Evolutionary conservation across 2,888 invertebrate genomes (phyloP).

Genomic region (Oscheius sp.): DNA sequence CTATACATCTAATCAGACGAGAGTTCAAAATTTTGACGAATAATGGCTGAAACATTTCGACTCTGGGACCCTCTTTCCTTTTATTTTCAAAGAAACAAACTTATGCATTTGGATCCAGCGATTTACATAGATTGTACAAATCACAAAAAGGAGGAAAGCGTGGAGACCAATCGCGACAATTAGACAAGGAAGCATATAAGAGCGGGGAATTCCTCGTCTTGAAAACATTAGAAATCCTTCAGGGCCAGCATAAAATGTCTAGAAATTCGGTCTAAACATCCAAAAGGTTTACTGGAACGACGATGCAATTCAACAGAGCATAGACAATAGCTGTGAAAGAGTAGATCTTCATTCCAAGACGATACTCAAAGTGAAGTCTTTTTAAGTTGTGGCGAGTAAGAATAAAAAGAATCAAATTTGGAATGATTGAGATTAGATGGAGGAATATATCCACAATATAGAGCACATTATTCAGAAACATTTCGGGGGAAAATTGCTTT

Average conservation of each 20-base stretch:
- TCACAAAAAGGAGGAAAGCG: not conserved
- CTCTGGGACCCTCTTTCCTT: not conserved
- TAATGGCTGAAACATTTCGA: not conserved
- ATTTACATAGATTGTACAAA: not conserved
- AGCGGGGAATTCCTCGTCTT: not conserved
- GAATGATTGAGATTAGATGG: not conserved
- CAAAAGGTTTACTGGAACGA: not conserved
- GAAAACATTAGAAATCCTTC: not conserved
- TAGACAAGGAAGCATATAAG: not conserved
- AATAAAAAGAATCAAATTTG: not conserved
- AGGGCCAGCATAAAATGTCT: not conserved
- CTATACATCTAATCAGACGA: not conserved
- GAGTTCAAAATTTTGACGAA: not conserved
- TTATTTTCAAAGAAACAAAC: no score
- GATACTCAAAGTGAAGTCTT: not conserved
- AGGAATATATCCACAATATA: not conserved
- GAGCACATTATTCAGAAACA: no score
- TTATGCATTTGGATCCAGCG: not conserved
- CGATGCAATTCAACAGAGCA: not conserved
- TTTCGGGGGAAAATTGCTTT: no score
- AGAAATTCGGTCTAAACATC: not conserved
- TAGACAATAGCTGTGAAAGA: not conserved
- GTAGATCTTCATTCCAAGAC: slow-evolving; percentile 4
- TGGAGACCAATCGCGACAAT: not conserved
- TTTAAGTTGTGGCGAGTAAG: not conserved